These are phyloP conservation scores for Littorina saxatilis DNA, from an alignment of 1,140 invertebrate species.

Conservation along the genomic window DNA sequence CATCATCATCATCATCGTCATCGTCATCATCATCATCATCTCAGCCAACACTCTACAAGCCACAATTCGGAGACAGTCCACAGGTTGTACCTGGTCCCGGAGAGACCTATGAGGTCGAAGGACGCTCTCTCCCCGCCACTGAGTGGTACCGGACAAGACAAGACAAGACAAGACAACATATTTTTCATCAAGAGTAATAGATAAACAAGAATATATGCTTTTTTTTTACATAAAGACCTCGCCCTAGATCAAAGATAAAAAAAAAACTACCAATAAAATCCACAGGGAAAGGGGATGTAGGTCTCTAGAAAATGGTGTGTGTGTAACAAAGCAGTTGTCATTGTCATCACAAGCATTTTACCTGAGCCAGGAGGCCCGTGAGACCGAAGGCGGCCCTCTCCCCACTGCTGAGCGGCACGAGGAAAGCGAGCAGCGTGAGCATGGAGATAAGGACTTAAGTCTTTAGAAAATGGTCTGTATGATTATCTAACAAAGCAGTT, in stretches of 20 bases:
- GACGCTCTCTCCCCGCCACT: too few relatives aligned
- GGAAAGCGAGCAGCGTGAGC: slow-evolving; percentile 75
- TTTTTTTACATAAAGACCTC: too few relatives aligned
- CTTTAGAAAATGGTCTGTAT: neutral
- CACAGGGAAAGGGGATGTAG: neutral
- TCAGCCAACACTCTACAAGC: neutral
- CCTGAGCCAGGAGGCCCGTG: slow-evolving; percentile 78
- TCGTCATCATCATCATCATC: neutral
- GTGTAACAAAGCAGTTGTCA: neutral
- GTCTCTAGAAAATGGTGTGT: neutral
- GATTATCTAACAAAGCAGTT: neutral
- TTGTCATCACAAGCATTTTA: slow-evolving; percentile 79
- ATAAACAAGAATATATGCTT: neutral
- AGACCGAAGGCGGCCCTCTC: slow-evolving; percentile 84
- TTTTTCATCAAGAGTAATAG: neutral
- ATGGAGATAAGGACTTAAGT: neutral
- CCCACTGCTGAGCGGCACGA: slow-evolving; percentile 78
- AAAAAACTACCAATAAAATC: neutral
- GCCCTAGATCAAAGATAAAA: neutral
- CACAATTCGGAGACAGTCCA: too few relatives aligned
- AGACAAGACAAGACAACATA: neutral
- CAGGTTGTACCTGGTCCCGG: too few relatives aligned
- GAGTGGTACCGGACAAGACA: too few relatives aligned
- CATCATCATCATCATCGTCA: neutral
- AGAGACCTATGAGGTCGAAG: too few relatives aligned